Conservation (phyloP, 2,797 vertebrate genomes). For the Muscicapa comitata region DNA sequence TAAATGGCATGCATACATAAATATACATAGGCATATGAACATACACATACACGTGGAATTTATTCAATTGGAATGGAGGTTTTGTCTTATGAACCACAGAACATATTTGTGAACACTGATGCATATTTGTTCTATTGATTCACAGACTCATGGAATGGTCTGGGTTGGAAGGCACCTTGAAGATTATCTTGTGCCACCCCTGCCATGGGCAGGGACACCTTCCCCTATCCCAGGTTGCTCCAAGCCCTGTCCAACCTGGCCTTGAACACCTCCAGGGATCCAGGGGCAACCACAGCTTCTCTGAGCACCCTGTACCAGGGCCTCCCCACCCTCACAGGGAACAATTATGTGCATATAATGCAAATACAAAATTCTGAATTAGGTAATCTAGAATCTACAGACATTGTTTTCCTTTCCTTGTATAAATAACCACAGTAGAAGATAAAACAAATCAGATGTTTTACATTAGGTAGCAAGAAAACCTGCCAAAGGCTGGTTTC, state of each 20-base stretch:
- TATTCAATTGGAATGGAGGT: neutral
- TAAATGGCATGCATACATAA: neutral
- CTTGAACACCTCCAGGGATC: neutral
- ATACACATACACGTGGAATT: neutral
- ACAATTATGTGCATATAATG: neutral
- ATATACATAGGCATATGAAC: too few relatives aligned
- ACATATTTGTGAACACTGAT: neutral
- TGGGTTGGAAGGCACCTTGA: neutral
- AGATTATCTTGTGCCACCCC: neutral
- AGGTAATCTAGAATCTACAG: neutral
- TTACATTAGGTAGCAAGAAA: neutral
- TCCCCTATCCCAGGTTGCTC: accelerated
- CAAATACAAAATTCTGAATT: neutral
- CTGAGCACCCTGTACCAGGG: neutral
- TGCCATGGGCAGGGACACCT: neutral
- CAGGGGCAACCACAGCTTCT: neutral
- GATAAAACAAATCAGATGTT: neutral
- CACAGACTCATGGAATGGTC: too few relatives aligned
- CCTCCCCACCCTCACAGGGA: neutral
- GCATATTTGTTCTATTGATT: too few relatives aligned
- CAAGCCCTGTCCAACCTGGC: accelerated
- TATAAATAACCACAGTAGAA: neutral
- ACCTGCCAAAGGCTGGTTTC: neutral
- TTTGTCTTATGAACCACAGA: neutral
- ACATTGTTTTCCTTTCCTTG: neutral